phyloP scores from a whole-genome alignment of 2,113 vertebrate species.

The Anolis sagrei region DNA sequence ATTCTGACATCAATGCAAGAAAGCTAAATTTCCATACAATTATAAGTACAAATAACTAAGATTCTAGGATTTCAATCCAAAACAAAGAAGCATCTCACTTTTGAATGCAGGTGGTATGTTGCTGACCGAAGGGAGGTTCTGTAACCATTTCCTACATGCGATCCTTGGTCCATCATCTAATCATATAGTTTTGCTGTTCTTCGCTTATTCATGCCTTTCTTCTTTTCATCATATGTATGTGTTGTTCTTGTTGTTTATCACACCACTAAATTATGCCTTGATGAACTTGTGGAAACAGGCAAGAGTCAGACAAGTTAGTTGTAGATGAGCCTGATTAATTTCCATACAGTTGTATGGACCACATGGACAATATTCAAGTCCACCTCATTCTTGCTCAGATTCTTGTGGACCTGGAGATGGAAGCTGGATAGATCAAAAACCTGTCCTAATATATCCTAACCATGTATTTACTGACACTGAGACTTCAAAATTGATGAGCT shows the following conservation, averaged over 20 bases:
- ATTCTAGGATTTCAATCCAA: neutral
- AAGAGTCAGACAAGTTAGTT: neutral
- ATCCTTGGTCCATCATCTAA: no score
- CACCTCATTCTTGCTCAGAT: neutral
- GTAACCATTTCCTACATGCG: no score
- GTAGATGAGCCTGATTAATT: neutral
- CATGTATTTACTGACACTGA: neutral
- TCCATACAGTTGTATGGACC: neutral
- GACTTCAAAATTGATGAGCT: neutral
- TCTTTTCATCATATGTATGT: no score
- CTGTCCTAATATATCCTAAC: neutral
- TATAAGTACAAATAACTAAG: neutral
- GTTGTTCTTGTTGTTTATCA: no score
- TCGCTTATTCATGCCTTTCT: no score
- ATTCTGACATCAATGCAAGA: neutral
- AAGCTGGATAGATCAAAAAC: neutral
- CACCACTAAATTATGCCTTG: neutral
- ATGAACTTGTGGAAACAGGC: neutral
- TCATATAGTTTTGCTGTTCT: no score
- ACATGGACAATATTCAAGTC: neutral
- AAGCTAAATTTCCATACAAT: neutral
- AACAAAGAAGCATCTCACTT: neutral
- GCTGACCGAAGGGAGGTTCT: no score
- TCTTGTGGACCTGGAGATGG: no score
- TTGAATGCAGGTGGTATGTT: no score